Evolutionary conservation across 2,888 invertebrate species (phyloP), one percentile per base, ranked within the genome.

Genomic region (Eupelmus urozonus): DNA sequence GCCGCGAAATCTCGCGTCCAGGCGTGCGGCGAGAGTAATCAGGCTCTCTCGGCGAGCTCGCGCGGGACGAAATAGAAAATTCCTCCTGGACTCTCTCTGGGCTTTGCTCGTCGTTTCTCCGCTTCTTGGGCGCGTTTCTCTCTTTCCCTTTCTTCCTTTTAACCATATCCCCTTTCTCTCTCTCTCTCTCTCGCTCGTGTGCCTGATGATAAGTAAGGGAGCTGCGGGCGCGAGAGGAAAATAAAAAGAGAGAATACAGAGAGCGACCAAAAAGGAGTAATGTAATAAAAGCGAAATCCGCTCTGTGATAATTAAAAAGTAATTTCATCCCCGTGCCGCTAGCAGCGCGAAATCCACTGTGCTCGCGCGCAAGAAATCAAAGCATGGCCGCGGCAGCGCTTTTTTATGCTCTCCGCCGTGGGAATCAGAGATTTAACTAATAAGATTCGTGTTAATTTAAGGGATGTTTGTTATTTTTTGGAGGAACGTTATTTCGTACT

Each of bases 31-130:
- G 72, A 82, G 83, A 82, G 83, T 83, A 83, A 83, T 81, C 81
- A 78, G 78, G 80, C 82, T 81, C 81, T n/a, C n/a, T n/a, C n/a
- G n/a, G n/a, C n/a, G n/a, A n/a, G n/a, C n/a, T n/a, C n/a, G 77
- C 77, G 55, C 82, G 20, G 83, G 82, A 81, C 81, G 82, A 85
- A 86, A 85, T 85, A 84, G 85, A 83, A 86, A 86, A 85, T 86
- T 85, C 85, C 84, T 82, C 81, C 76, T 82, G 83, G 81, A 82
- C 84, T 82, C 51, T 57, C 18, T 57, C 59, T n/a, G 16, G 53
- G 53, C 53, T 45, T 45, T 45, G 20, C 49, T 20, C 45, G n/a
- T n/a, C 20, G 20, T 18, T 53, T 49, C n/a, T 53, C 53, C 53
- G 2, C 20, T 53, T 53, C 53, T 53, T 53, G 53, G 53, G 3